Base-by-base conservation (phyloP, 2,797 vertebrate genomes). In the Falco peregrinus region DNA sequence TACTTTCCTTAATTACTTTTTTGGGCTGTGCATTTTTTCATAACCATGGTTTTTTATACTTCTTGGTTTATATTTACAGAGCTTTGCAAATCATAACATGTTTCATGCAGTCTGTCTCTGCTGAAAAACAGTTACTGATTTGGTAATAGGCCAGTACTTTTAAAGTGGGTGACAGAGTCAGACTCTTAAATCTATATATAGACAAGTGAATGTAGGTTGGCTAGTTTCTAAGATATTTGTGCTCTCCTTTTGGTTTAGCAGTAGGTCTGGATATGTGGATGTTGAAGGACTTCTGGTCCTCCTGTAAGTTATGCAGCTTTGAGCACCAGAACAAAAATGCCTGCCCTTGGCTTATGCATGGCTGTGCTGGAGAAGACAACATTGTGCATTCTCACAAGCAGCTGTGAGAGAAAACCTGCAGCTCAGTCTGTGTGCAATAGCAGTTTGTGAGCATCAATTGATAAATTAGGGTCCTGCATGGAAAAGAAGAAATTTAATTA, bases 91-190 rank as follows among this genome's bases (percentile, higher is more conserved):
- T 82, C 43, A 61, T 87, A 96, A 18, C 51, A 19, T 59, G 31
- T 87, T 86, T 84, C 26, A 6, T 37, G 54, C 93, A 96, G 73
- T 93, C 88, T 96, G 90, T 84, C 77, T 75, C 61, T 80, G 54
- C 54, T 71, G 65, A 43, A 65, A 79, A 87, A 48, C n/a, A 78
- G 74, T 54, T 41, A 41, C 74, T 54, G 54, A 64, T 78, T 80
- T 77, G 76, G 47, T 65, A 64, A 64, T 81, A 82, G 85, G 41
- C 73, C 88, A 86, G 61, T 20, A 53, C 35, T 78, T 92, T 63
- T 61, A 73, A 74, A 78, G 75, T 56, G 48, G 35, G 54, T 83
- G 80, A 60, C 88, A 70, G 80, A 93, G 64, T 8, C 56, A 48
- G 54, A 53, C 79, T 84, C 53, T 85, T 77, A 59, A 90, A 83